These are phyloP conservation scores for Ylistrum balloti DNA, from an alignment of 1,140 invertebrate species.

Conservation along the genomic window DNA sequence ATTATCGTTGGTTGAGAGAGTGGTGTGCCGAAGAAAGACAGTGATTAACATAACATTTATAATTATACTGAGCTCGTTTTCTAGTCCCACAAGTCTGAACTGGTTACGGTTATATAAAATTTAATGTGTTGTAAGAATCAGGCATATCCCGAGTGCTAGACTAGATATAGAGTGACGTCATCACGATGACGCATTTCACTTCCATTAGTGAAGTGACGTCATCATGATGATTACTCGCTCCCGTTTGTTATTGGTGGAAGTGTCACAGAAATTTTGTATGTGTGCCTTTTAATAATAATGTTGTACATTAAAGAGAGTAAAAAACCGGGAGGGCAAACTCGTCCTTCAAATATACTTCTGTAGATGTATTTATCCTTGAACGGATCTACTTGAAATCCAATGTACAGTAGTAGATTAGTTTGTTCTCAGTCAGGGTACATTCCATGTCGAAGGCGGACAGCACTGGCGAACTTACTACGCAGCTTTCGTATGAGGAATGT, in stretches of 20 bases:
- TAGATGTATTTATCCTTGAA: slow-evolving; percentile 36
- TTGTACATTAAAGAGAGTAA: slow-evolving; percentile 42
- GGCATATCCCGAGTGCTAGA: slow-evolving; percentile 37
- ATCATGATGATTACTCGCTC: slow-evolving; percentile 36
- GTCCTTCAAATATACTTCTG: neutral
- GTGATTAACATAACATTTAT: neutral
- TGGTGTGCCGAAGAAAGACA: neutral
- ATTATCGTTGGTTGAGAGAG: slow-evolving; percentile 33
- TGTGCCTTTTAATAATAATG: slow-evolving; percentile 28
- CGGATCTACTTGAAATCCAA: slow-evolving; percentile 58
- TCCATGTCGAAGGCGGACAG: neutral
- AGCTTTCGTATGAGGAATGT: neutral
- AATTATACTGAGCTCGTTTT: slow-evolving; percentile 29
- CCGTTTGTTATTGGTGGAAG: slow-evolving; percentile 4
- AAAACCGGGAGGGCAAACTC: neutral
- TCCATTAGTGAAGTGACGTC: slow-evolving; percentile 21
- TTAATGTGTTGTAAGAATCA: slow-evolving; percentile 35
- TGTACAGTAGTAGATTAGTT: slow-evolving; percentile 33
- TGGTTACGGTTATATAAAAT: slow-evolving; percentile 28
- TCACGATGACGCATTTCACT: slow-evolving; percentile 1
- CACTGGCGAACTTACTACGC: neutral
- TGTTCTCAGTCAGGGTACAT: slow-evolving; percentile 13
- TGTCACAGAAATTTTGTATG: neutral
- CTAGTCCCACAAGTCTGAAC: slow-evolving; percentile 17
- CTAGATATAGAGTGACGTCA: slow-evolving; percentile 18